A percentile compares a stretch with the other conserved stretches of the same genome.
Evolutionary conservation across 1,140 invertebrate genomes (phyloP).

Genomic region (Drosophila parvula): DNA sequence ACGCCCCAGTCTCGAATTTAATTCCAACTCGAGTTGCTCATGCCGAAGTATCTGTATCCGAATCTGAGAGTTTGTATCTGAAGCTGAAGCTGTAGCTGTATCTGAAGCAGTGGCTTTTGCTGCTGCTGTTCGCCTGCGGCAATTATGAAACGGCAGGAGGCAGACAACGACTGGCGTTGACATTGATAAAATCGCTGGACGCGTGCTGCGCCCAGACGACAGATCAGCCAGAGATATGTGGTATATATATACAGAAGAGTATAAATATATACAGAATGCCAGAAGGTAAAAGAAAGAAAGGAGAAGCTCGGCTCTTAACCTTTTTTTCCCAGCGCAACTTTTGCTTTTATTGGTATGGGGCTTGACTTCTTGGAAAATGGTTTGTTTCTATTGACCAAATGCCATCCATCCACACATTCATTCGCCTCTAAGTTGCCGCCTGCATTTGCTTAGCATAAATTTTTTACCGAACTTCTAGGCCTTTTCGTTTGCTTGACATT

Average conservation of each 20-base stretch:
- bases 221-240: constrained; percentile 23
- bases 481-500: constrained; percentile 40
- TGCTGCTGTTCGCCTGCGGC: constrained; percentile 44
- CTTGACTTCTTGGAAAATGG: constrained; percentile 33
- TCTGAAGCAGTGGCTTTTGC: constrained; percentile 42
- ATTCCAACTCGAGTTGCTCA: constrained; percentile 16
- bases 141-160: constrained; percentile 58
- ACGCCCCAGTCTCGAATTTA: constrained; percentile 34
- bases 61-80: constrained; percentile 20
- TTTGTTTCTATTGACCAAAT: constrained; percentile 51
- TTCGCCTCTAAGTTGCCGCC: constrained; percentile 10
- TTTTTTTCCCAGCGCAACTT: constrained; percentile 43
- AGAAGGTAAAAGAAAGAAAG: constrained; percentile 18
- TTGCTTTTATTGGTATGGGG: constrained; percentile 37
- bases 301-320: constrained; percentile 4
- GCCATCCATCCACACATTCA: constrained; percentile 15
- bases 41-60: constrained; percentile 11
- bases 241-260: constrained; percentile 1
- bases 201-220: constrained; percentile 63
- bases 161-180: constrained; percentile 62
- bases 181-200: constrained; percentile 77
- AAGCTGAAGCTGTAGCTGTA: constrained; percentile 52
- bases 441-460: constrained; percentile 79
- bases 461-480: constrained; percentile 34
- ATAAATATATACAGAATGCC: constrained; percentile 8